Conservation (phyloP, 2,888 invertebrate species). For the Amphipyra berbera region DNA sequence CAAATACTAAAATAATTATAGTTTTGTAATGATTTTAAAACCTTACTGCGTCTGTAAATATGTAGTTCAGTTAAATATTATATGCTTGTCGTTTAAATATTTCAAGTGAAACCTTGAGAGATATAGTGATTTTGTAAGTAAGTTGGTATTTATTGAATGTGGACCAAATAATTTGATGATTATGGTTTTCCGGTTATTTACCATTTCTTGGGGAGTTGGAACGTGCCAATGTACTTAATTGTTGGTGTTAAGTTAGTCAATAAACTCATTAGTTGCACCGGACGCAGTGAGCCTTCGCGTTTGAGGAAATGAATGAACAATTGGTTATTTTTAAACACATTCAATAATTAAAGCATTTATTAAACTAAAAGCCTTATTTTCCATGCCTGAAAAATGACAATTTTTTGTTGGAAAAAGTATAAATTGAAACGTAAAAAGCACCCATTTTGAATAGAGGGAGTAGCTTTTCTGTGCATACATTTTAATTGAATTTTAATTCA, state of each 20-base stretch:
- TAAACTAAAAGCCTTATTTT: too few species aligned
- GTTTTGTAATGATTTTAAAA: slow-evolving; percentile 37
- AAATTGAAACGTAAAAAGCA: too few species aligned
- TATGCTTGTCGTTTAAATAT: neutral
- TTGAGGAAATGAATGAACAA: too few species aligned
- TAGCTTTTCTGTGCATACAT: too few species aligned
- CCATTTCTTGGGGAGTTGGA: neutral
- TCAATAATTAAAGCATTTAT: too few species aligned
- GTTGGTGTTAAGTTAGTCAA: neutral
- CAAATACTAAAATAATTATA: slow-evolving; percentile 31
- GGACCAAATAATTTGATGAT: neutral
- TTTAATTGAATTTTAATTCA: too few species aligned
- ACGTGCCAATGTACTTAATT: neutral
- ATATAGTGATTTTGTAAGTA: neutral
- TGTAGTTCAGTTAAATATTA: slow-evolving; percentile 16
- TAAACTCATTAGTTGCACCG: neutral
- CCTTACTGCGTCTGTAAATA: slow-evolving; percentile 26
- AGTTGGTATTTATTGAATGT: neutral
- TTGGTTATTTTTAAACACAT: too few species aligned
- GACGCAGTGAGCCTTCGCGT: too few species aligned
- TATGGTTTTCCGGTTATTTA: neutral
- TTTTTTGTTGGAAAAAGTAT: too few species aligned
- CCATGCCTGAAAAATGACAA: too few species aligned
- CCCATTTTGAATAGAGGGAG: too few species aligned
- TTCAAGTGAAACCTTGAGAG: neutral